A percentile compares a stretch with the other conserved stretches of the same genome.
Evolutionary conservation across 2,888 invertebrate genomes (phyloP).

Genomic region (Achlya flavicornis): DNA sequence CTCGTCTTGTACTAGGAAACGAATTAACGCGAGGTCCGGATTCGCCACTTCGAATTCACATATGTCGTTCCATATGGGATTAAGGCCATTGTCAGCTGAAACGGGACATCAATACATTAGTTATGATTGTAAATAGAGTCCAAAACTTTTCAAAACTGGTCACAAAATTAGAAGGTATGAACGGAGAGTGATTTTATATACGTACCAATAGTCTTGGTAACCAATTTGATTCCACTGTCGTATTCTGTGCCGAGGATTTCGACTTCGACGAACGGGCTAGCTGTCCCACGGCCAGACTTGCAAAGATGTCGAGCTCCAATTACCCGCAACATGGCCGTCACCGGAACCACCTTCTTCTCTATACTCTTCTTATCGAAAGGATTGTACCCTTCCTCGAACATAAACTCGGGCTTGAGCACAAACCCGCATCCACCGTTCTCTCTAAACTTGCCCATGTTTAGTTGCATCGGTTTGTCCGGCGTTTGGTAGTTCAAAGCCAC

Average conservation of each 20-base stretch:
- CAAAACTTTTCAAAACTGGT: too few relatives aligned
- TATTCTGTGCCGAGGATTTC: conserved; percentile 95
- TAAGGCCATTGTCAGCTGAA: conserved; percentile 95
- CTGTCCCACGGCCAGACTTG: conserved; percentile 92
- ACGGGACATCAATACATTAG: conserved; percentile 22
- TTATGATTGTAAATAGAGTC: too few relatives aligned
- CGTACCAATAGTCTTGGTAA: conserved; percentile 93
- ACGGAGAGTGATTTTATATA: conserved; percentile 27
- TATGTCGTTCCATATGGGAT: conserved; percentile 95
- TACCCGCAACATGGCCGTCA: conserved; percentile 88
- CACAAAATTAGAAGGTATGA: background rate
- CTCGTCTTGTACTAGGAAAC: conserved; percentile 96
- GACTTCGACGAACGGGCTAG: conserved; percentile 95
- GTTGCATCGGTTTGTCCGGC: conserved; percentile 96
- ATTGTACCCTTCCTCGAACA: conserved; percentile 91
- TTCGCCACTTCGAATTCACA: conserved; percentile 92
- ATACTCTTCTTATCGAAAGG: conserved; percentile 88
- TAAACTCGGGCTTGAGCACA: conserved; percentile 94
- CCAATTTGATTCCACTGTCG: conserved; percentile 92
- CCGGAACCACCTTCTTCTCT: conserved; percentile 67
- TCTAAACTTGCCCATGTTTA: conserved; percentile 96
- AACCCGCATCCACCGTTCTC: conserved; percentile 97
- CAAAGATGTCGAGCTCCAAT: conserved; percentile 95
- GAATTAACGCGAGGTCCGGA: conserved; percentile 92
- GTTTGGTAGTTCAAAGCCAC: conserved; percentile 99